These are phyloP conservation scores for Uloborus plumipes DNA, from an alignment of 2,888 invertebrate species.

Conservation along the genomic window DNA sequence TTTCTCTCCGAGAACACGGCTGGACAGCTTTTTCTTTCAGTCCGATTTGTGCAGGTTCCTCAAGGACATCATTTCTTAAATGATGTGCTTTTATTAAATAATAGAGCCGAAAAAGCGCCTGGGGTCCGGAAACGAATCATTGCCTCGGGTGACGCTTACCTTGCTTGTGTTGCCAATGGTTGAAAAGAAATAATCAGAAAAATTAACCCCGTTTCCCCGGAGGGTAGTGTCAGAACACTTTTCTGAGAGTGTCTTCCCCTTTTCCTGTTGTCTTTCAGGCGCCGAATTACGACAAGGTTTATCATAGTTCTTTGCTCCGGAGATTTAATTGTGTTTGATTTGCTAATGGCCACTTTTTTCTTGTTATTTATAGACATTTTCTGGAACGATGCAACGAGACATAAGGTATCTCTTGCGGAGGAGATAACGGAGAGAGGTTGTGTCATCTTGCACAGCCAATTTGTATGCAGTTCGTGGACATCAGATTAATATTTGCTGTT, in stretches of 20 bases:
- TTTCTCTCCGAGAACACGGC: too few relatives aligned
- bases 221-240: conserved; percentile 18
- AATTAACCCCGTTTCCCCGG: conserved; percentile 9
- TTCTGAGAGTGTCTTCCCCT: conserved; percentile 13
- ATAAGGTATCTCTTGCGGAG: too few relatives aligned
- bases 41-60: conserved; percentile 3
- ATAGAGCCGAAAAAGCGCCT: conserved; percentile 11
- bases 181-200: too few relatives aligned
- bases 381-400: too few relatives aligned
- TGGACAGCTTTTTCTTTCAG: too few relatives aligned
- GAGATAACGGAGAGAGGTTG: too few relatives aligned
- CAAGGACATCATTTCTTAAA: background rate
- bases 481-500: too few relatives aligned
- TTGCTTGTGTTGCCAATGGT: too few relatives aligned
- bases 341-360: background rate
- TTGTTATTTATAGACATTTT: background rate
- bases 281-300: background rate
- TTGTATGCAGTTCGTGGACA: too few relatives aligned
- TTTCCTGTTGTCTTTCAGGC: conserved; percentile 32
- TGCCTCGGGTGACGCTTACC: background rate
- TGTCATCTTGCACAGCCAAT: too few relatives aligned
- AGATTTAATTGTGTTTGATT: conserved; percentile 34
- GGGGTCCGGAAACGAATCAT: conserved; percentile 43
- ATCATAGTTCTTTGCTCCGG: conserved; percentile 4
- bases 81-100: conserved; percentile 19